Evolutionary conservation across 2,888 invertebrate genomes (phyloP).

Genomic region (Choristoneura rosaceana): DNA sequence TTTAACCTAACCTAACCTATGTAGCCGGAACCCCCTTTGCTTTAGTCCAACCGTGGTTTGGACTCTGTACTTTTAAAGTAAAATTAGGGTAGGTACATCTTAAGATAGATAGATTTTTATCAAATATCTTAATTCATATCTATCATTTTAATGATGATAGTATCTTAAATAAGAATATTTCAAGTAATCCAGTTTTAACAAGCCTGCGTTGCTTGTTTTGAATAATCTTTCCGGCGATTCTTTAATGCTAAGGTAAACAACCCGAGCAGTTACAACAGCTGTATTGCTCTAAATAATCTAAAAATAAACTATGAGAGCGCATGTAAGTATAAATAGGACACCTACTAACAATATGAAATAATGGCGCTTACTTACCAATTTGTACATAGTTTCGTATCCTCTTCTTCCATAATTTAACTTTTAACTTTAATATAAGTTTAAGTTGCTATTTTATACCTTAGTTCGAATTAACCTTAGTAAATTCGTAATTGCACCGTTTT

Average conservation of each 20-base stretch:
- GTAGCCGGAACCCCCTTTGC: too few species aligned
- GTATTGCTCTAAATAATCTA: conserved; percentile 76
- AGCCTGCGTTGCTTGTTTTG: background rate
- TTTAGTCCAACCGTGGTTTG: too few species aligned
- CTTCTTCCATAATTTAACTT: conserved; percentile 66
- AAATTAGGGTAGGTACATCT: background rate
- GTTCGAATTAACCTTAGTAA: conserved; percentile 9
- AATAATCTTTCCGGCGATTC: conserved; percentile 27
- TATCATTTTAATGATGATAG: background rate
- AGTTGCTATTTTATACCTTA: conserved; percentile 28
- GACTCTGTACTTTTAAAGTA: background rate
- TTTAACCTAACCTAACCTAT: too few species aligned
- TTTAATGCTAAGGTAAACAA: conserved; percentile 67
- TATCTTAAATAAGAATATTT: background rate
- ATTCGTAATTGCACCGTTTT: conserved; percentile 11
- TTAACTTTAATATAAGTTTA: conserved; percentile 28
- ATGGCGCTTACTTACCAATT: conserved; percentile 78
- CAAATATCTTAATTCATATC: too few species aligned
- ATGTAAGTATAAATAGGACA: conserved; percentile 74
- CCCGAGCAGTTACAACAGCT: conserved; percentile 62
- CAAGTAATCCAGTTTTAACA: background rate
- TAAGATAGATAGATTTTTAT: too few species aligned
- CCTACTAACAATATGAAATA: conserved; percentile 66
- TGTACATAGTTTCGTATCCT: conserved; percentile 74
- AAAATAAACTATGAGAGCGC: conserved; percentile 75